Evolutionary conservation across 2,113 vertebrate genomes (phyloP), one percentile per base, ranked within the genome.

Genomic region (Syngnathoides biaculeatus): DNA sequence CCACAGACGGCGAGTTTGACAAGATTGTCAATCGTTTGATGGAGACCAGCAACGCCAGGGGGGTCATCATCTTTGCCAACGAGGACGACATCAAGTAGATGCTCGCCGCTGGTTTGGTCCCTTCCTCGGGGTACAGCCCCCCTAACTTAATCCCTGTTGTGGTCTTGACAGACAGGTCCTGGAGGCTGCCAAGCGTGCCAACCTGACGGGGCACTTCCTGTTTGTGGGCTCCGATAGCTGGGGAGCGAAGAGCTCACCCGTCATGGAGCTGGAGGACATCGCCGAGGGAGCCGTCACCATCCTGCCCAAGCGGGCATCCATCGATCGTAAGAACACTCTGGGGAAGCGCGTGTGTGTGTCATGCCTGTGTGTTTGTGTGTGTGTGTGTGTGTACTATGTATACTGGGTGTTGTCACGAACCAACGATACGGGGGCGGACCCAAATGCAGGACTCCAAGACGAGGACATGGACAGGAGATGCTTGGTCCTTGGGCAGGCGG

Each of bases 71-170:
- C 92, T 99, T 99, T 80, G 95, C 97, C 0, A 98, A 97, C 10
- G 97, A 99, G 86, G 97, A 99, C 67, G 97, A 99, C 80, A 99
- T 99, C 88, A 95, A 94, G 97, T 98, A 79, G 20, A 47, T 17
- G 26, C 26, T 38, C 5, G 8, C 19, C 17, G n/a, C 26, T 45
- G 13, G 27, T 45, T 45, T 5, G 20, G 20, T 22, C 20, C 39
- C 12, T 6, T 15, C 8, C 2, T 43, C 13, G 6, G 26, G 26
- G 55, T 26, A 13, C 30, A 15, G 26, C 26, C 7, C 6, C 14
- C 26, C 15, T 30, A 8, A 30, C 8, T 8, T 7, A 7, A 4
- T 4, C 11, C 10, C 26, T 14, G 20, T 14, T 57, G 26, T 30
- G 55, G 14, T 57, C 30, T 13, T 65, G 45, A 27, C 65, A 97